phyloP scores from a whole-genome alignment of 2,113 vertebrate genomes.

The Acrocephalus kingi region DNA sequence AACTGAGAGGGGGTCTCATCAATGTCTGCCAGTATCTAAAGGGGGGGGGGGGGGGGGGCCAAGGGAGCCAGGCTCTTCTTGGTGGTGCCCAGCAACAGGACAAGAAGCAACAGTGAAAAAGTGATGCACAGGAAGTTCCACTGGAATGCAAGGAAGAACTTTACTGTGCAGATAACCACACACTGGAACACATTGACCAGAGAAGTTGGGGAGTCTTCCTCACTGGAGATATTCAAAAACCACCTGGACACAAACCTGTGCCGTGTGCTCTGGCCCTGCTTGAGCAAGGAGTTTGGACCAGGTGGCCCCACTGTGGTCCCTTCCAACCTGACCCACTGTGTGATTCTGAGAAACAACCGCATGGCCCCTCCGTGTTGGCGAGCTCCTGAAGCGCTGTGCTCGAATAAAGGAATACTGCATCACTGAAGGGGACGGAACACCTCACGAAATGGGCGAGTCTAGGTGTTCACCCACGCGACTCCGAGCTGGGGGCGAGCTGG shows the following conservation, averaged over 20 bases:
- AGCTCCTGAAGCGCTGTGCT: no score
- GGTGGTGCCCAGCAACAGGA: background rate
- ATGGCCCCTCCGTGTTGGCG: accelerated
- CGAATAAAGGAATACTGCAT: background rate
- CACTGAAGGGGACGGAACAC: background rate
- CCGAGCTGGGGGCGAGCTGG: no score
- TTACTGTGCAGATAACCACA: accelerated
- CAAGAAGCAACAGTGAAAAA: background rate
- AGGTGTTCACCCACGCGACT: background rate
- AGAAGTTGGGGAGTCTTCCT: background rate
- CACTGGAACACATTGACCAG: background rate
- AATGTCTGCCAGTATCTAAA: background rate
- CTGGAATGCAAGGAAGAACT: background rate
- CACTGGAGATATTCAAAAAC: background rate
- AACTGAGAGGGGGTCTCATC: background rate
- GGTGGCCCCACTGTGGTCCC: no score
- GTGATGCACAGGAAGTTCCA: background rate
- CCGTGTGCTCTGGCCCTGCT: no score
- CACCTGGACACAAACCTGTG: accelerated
- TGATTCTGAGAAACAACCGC: background rate
- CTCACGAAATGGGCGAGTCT: accelerated
- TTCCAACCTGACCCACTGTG: background rate
- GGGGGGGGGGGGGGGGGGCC: background rate
- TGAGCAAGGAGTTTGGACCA: background rate
- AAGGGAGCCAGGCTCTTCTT: background rate